Base-by-base conservation (phyloP, 2,888 invertebrate species). In the Lycaena phlaeas region DNA sequence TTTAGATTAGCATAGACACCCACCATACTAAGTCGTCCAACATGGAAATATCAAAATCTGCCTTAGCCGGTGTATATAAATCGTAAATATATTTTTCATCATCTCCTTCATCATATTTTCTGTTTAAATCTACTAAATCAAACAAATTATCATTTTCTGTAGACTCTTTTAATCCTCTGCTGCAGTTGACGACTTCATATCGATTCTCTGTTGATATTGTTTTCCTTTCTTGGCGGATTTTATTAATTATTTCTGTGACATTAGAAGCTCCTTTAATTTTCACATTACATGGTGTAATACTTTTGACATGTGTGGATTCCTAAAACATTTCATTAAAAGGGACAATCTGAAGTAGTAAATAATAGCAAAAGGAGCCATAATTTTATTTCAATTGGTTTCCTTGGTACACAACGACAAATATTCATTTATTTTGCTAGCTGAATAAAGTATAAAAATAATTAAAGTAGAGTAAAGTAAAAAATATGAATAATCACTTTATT, bases 11-110 rank as follows among this genome's bases (percentile, higher is more conserved):
- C n/a, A n/a, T n/a, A 7, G n/a, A 30, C 22, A 14, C 59, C 45
- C 43, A 84, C 85, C 79, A 68, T 2, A 79, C 64, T 43, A 79
- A 52, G 49, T 78, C 64, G 59, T 85, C 81, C 49, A 85, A 52
- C 73, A 77, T 73, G 4, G 67, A 64, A 15, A 77, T 65, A 59
- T 81, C 75, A 59, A 85, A 76, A 42, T 77, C 76, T 29, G 67
- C 57, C 45, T 69, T 74, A 1, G 70, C 66, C 3, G 76, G 63
- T 3, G 71, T 68, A 42, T 85, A 85, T 37, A 85, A 44, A 49
- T 85, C 85, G 49, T 82, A 85, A 2, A 72, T 76, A 57, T 75
- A 82, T 40, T 74, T 61, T 1, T 57, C 60, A 48, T 69, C 56
- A 0, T 50, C 52, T 38, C 64, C 59, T 9, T 57, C 61, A 41